Evolutionary conservation across 2,888 invertebrate species (phyloP), one percentile per base, ranked within the genome.

Genomic region (Drosophila aldrichi): DNA sequence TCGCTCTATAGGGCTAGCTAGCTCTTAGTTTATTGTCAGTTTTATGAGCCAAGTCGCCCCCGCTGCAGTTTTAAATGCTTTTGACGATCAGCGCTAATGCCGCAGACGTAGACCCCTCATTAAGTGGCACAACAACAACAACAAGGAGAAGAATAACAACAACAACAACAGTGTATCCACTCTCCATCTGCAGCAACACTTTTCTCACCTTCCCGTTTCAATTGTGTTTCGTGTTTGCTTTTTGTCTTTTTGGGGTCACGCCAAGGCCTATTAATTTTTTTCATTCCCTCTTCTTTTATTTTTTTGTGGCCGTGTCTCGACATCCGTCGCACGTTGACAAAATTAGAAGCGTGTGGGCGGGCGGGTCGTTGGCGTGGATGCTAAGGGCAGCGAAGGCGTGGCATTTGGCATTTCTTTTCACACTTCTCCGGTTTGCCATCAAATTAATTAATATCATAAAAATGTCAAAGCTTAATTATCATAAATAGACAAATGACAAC

Each of bases 371-470:
- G 18, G 58, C 51, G 36, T 16, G 62, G 18, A 25, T 34, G 32
- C 2, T 38, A 25, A 18, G 55, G 44, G 20, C 46, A 14, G 22
- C 2, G 25, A 18, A 54, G 54, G 38, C 20, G 55, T 58, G 66
- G 55, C 55, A 74, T 66, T 76, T 44, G 54, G 55, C 51, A 44
- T 63, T 64, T 61, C 60, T 52, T 70, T 77, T 79, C 61, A 79
- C 77, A 79, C 77, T 56, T 70, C 52, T 41, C 25, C 68, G 52
- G 52, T n/a, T 43, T 36, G 54, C 38, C 61, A 74, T 83, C 86
- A 90, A 90, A 89, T 82, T 83, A 90, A 89, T 90, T 88, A 89
- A 90, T 84, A 88, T 78, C 88, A 86, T 89, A 80, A 90, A 89
- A 89, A 79, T 80, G 83, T 89, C 89, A 86, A 77, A 74, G 74